Conservation (phyloP, 2,888 invertebrate species). For the Xanthorhoe designata region DNA sequence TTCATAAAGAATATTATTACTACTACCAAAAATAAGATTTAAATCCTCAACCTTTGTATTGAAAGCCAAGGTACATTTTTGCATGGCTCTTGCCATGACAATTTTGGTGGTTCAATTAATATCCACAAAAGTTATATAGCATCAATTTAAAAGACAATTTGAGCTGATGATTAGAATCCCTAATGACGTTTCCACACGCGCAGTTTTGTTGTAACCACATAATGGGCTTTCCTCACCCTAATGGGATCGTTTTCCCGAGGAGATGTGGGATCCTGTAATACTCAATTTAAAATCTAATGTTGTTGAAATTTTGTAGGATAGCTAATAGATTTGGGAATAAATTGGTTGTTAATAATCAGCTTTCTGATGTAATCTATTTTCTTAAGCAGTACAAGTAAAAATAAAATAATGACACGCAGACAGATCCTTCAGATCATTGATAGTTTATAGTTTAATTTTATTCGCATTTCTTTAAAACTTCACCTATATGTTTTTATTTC, state of each 20-base stretch:
- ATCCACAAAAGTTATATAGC: constrained; percentile 9
- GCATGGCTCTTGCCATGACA: neutral
- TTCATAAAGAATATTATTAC: too few relatives aligned
- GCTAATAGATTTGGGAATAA: constrained; percentile 27
- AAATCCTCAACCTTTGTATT: too few relatives aligned
- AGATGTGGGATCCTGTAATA: constrained; percentile 56
- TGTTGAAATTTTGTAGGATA: constrained; percentile 30
- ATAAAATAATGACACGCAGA: too few relatives aligned
- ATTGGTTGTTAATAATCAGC: constrained; percentile 1
- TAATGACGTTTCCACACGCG: constrained; percentile 68
- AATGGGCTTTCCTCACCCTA: constrained; percentile 75
- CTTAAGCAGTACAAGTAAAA: neutral
- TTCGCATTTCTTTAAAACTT: too few relatives aligned
- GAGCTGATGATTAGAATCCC: constrained; percentile 51
- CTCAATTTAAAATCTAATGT: constrained; percentile 44
- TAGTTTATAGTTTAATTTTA: too few relatives aligned
- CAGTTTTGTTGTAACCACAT: constrained; percentile 72
- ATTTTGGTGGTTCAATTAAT: neutral
- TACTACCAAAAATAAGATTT: too few relatives aligned
- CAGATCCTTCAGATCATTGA: too few relatives aligned
- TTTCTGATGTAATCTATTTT: neutral
- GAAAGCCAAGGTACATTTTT: too few relatives aligned
- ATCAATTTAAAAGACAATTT: constrained; percentile 36
- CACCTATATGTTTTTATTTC: too few relatives aligned
- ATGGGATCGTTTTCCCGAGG: constrained; percentile 74